Evolutionary conservation across 2,113 vertebrate species (phyloP), one percentile per base, ranked within the genome.

Genomic region (Oriolus oriolus): DNA sequence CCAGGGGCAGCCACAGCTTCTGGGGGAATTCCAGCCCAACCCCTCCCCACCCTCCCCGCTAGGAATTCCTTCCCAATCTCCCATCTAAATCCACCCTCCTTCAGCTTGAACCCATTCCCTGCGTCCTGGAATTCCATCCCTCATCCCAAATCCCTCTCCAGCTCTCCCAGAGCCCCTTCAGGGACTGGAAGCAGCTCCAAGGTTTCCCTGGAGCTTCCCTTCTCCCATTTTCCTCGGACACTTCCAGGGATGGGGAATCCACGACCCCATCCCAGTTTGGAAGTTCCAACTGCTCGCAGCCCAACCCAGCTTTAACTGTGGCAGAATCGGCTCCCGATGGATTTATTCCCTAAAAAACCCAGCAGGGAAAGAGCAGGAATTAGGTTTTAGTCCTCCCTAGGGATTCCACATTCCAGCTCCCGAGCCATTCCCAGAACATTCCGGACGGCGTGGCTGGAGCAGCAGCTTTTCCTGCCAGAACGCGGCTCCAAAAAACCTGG

Each of bases 271-370:
- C 83, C 52, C 83, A 41, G 42, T 18, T 1, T 19, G 69, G 82
- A 24, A 33, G 15, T 8, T 28, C 7, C 28, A 13, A 0, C 3
- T 30, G 42, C 9, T 4, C 18, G 24, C 60, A 30, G 21, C 0
- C 9, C 35, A 41, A 7, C 10, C 42, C 33, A 7, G 23, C 37
- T 45, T 41, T 9, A 19, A 4, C 0, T 2, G 44, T 2, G 27
- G 16, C 5, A 1, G 2, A 3, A 18, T 3, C 37, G 50, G 31
- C 37, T 61, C 26, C 63, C 10, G 8, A 27, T 2, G 41, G 23
- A 15, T 65, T 39, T 9, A 16, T 28, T 56, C 78, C 52, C 7
- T 6, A 42, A 2, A 35, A 44, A 60, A 12, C 27, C 22, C 60
- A 33, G 13, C 1, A 6, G 28, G 64, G n/a, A 52, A 30, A 23